Conservation (phyloP, 1,140 invertebrate genomes). For the Elymnias hypermnestra region DNA sequence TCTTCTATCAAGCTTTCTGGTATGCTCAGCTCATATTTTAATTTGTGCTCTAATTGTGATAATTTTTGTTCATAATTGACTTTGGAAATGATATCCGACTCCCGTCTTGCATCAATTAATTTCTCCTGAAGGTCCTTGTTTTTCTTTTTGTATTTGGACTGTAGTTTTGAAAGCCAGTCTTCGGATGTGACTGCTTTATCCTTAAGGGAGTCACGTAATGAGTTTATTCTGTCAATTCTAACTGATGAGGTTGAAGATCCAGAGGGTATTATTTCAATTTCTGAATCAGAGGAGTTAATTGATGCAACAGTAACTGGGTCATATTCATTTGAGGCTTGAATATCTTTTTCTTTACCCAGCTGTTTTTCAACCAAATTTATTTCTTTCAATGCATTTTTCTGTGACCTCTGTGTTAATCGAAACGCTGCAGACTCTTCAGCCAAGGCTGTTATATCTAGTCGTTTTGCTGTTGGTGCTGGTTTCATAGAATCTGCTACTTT, state of each 20-base stretch:
- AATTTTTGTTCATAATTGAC: conserved; percentile 61
- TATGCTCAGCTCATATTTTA: conserved; percentile 67
- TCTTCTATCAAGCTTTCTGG: conserved; percentile 61
- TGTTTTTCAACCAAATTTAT: conserved; percentile 51
- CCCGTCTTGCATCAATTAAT: conserved; percentile 49
- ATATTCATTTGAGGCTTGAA: conserved; percentile 50
- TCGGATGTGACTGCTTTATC: conserved; percentile 42
- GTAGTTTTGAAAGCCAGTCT: conserved; percentile 57
- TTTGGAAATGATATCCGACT: conserved; percentile 65
- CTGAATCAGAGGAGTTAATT: conserved; percentile 70
- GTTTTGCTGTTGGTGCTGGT: conserved; percentile 29
- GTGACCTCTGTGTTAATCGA: conserved; percentile 41
- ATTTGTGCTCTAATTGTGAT: conserved; percentile 56
- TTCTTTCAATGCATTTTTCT: conserved; percentile 50
- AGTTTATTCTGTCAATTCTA: conserved; percentile 55
- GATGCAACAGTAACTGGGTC: conserved; percentile 64
- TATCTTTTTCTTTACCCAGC: conserved; percentile 35
- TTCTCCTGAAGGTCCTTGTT: conserved; percentile 50
- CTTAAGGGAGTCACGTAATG: conserved; percentile 46
- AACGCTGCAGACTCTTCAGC: conserved; percentile 56
- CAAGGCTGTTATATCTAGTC: conserved; percentile 40
- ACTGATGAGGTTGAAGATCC: conserved; percentile 60
- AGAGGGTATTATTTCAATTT: conserved; percentile 59
- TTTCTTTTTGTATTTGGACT: conserved; percentile 62
- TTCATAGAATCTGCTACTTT: conserved; percentile 37